phyloP scores from a whole-genome alignment of 2,888 invertebrate species.

The Teleiodes luculella region DNA sequence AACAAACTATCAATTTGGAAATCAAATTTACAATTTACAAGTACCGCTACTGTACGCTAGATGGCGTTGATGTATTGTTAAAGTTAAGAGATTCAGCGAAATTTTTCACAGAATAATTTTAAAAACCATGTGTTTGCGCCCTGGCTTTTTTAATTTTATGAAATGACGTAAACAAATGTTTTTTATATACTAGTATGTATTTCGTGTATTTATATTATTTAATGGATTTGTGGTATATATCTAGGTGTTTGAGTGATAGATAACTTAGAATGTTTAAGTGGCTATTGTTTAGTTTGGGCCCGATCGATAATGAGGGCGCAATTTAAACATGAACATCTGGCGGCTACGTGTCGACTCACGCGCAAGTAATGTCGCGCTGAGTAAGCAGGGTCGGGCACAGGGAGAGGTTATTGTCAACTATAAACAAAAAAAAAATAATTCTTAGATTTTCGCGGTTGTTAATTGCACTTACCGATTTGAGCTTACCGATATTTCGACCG shows the following conservation, averaged over 20 bases:
- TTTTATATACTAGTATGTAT: neutral
- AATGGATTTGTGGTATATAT: neutral
- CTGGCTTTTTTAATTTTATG: no score
- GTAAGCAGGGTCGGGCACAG: constrained; percentile 3
- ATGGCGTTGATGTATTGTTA: no score
- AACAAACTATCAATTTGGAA: neutral
- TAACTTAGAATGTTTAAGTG: neutral
- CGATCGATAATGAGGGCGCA: constrained; percentile 41
- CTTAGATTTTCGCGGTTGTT: no score
- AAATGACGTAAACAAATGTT: no score
- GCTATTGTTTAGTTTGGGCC: constrained; percentile 12
- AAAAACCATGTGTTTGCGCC: no score
- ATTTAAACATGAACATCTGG: constrained; percentile 54
- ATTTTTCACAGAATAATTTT: no score
- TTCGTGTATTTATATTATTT: no score
- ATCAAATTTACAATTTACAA: neutral
- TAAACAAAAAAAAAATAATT: no score
- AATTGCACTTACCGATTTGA: no score
- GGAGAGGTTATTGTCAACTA: neutral
- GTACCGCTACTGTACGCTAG: constrained; percentile 40
- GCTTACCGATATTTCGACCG: no score
- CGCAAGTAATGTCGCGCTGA: constrained; percentile 26
- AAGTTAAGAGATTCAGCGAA: no score
- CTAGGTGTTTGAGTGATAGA: neutral
- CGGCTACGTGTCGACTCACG: constrained; percentile 28